Conservation (phyloP, 2,888 invertebrate genomes). For the Zhuqinia jingwanae region DNA sequence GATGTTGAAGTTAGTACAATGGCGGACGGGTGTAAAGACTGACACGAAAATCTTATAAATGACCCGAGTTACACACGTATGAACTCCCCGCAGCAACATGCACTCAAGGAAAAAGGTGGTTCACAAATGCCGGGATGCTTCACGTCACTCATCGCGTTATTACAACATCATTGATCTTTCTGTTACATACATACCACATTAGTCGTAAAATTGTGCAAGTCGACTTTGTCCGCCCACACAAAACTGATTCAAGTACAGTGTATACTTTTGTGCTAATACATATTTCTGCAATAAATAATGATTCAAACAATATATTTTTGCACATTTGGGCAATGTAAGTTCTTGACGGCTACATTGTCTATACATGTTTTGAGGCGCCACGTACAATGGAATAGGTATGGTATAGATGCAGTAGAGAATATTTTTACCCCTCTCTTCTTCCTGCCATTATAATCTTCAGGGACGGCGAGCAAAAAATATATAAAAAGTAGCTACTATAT, state of each 20-base stretch:
- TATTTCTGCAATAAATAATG: constrained; percentile 11
- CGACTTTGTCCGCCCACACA: neutral
- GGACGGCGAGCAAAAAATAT: neutral
- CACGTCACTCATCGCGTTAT: neutral
- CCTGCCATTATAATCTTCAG: too few species aligned
- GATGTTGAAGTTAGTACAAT: too few species aligned
- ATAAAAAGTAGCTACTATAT: neutral
- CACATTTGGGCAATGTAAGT: neutral
- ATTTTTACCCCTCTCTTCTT: neutral
- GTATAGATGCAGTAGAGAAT: neutral
- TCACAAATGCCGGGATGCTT: neutral
- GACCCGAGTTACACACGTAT: too few species aligned
- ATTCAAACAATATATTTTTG: neutral
- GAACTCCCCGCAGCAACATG: too few species aligned
- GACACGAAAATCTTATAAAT: too few species aligned
- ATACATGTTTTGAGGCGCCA: neutral
- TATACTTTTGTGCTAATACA: neutral
- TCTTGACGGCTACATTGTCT: neutral
- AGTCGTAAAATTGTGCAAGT: neutral
- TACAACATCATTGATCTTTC: constrained; percentile 7
- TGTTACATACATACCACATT: neutral
- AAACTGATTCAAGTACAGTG: neutral
- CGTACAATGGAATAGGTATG: neutral
- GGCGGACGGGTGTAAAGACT: neutral
- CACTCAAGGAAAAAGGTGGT: too few species aligned